Base-by-base conservation (phyloP, 2,888 invertebrate species). In the Pterostichus niger region DNA sequence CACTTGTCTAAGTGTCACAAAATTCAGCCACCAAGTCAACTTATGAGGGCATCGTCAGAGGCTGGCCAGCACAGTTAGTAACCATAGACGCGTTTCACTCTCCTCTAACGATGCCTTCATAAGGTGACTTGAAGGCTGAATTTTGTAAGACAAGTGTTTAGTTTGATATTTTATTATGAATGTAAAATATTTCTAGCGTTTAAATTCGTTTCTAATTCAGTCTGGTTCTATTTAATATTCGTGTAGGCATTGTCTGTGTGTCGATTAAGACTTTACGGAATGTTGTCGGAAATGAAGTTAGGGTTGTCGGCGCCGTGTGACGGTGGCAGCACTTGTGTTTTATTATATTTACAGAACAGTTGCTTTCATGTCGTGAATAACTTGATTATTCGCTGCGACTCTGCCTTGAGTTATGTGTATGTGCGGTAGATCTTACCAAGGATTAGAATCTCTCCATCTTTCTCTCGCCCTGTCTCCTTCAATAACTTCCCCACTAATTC, bases 331-430 rank as follows among this genome's bases (percentile, higher is more conserved):
- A 71, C 40, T 71, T 40, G 13, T 71, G 68, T 71, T 71, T 71
- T 71, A 71, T 71, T 40, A 71, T 71, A 71, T 71, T 71, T 71
- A 71, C 68, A 71, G 68, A 71, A 71, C 68, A 71, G 68, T 71
- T 71, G 68, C 68, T 71, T 71, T 44, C 68, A 71, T 71, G 68
- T 44, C 46, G 40, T 17, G 68, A 17, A 71, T 71, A 71, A 71
- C 68, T 71, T 44, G 68, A 71, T 71, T 71, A 71, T 71, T 71
- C 68, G 7, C 0, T 7, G 46, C 44, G 68, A 71, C 64, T 64
- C 35, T 6, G 4, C 5, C 17, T 6, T 44, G 68, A 71, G 40
- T 71, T 71, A 71, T 71, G 68, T 17, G 40, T 71, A 44, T 71
- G 68, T 71, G 40, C 68, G 40, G 6, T 40, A 71, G n/a, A 71